Percentiles rank a stretch among this genome's conserved stretches.
Evolutionary conservation across 2,113 vertebrate genomes (phyloP).

Genomic region (Psittacula cyanocephala): DNA sequence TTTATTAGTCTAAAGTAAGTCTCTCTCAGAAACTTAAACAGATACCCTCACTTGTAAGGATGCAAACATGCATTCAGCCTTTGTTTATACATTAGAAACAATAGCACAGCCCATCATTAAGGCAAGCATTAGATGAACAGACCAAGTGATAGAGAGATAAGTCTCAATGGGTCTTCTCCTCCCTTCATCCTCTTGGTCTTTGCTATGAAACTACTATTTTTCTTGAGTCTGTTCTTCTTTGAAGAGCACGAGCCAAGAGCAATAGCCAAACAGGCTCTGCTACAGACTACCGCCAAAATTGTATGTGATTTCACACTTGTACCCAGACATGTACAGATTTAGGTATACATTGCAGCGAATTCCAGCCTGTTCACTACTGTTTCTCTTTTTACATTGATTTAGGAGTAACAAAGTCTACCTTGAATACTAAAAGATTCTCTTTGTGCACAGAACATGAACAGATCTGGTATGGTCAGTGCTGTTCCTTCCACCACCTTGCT

Average conservation of each 20-base stretch:
- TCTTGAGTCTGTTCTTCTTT: background rate
- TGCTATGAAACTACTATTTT: background rate
- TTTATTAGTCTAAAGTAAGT: background rate
- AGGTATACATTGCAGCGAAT: background rate
- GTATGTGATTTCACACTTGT: background rate
- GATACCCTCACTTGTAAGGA: background rate
- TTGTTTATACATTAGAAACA: background rate
- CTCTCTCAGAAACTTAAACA: background rate
- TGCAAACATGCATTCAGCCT: background rate
- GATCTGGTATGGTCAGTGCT: rapidly evolving
- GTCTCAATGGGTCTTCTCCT: background rate
- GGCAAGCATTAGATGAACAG: background rate
- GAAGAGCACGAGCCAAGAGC: background rate
- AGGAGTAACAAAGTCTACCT: background rate
- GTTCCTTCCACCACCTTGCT: background rate
- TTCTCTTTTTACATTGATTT: background rate
- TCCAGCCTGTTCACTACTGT: background rate
- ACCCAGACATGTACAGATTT: background rate
- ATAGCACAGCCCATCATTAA: background rate
- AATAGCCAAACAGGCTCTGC: background rate
- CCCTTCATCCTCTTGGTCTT: background rate
- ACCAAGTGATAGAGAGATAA: background rate
- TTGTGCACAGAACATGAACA: background rate
- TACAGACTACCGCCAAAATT: background rate
- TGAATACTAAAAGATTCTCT: background rate